Evolutionary conservation across 2,888 invertebrate species (phyloP), one percentile per base, ranked within the genome.

Genomic region (Tipula vernalis): DNA sequence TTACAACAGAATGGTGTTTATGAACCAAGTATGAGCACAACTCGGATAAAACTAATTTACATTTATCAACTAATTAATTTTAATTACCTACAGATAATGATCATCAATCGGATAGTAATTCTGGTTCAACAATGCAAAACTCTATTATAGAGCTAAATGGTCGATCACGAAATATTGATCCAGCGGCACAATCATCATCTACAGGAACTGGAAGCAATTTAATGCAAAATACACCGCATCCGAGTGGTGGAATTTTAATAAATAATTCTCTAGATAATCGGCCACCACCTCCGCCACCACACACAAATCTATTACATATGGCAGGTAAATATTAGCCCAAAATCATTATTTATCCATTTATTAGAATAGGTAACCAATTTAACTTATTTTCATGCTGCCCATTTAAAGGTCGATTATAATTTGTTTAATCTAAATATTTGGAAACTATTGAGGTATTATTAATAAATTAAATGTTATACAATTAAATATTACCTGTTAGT

Each of bases 241-340:
- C 86, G 88, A 87, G 92, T 93, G 94, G 94, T 91, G 92, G 92
- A 89, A 89, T 90, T 87, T 92, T 93, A 93, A 89, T 91, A 90
- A 89, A 90, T 90, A 91, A n/a, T 86, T 36, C 89, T 88, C 91
- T 89, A 88, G 91, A 93, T 90, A 93, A 94, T 90, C 92, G 94
- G 91, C 94, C 95, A 88, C 95, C 95, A 89, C 95, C 95, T 90
- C 95, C 95, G 89, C 95, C 95, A 90, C 94, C 93, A 86, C 93
- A 93, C 90, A 94, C 94, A 89, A 94, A 94, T 91, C 93, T 97
- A 91, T 94, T 97, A 93, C 96, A 96, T 92, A 96, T 96, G 94
- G 96, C 96, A 93, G 95, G 95, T 95, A 92, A 91, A 91, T 91
- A 86, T 36, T 10, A n/a, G n/a, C 39, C 39, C 39, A 15, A 41